These are phyloP conservation scores for Drosophila mimetica DNA, from an alignment of 2,888 invertebrate species.

Conservation along the genomic window DNA sequence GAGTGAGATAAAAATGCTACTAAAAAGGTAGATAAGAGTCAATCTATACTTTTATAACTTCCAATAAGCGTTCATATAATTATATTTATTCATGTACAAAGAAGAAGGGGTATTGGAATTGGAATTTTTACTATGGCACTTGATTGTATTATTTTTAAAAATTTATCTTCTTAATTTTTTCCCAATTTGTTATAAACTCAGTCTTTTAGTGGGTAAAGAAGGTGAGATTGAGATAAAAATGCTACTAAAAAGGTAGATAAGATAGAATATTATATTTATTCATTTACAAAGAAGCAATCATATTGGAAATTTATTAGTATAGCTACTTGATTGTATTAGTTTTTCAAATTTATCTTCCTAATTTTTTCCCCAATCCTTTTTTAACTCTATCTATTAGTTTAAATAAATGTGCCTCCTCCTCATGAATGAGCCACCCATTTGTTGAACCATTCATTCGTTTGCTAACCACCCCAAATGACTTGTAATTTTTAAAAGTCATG, in stretches of 20 bases:
- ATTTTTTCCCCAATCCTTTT: neutral
- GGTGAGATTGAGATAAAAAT: too few species aligned
- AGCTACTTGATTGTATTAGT: too few species aligned
- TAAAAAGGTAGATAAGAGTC: constrained; percentile 4
- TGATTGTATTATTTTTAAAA: too few species aligned
- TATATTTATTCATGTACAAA: neutral
- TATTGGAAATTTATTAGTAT: too few species aligned
- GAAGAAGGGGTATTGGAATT: too few species aligned
- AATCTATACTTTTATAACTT: neutral
- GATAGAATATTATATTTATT: too few species aligned
- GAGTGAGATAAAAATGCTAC: neutral
- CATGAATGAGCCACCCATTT: neutral
- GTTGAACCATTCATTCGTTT: constrained; percentile 6
- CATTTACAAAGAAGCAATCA: too few species aligned
- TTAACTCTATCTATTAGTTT: neutral
- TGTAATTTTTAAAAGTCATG: constrained; percentile 30
- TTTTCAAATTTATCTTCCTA: neutral
- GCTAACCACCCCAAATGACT: constrained; percentile 42
- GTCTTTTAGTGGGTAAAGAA: too few species aligned
- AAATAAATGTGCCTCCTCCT: neutral
- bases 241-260: too few species aligned
- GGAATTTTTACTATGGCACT: too few species aligned
- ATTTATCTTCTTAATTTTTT: too few species aligned
- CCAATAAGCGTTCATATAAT: neutral
- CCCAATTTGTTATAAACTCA: too few species aligned